Percentiles rank a stretch among this genome's conserved stretches.
Evolutionary conservation across 2,888 invertebrate genomes (phyloP).

Genomic region (Ctena decussata): DNA sequence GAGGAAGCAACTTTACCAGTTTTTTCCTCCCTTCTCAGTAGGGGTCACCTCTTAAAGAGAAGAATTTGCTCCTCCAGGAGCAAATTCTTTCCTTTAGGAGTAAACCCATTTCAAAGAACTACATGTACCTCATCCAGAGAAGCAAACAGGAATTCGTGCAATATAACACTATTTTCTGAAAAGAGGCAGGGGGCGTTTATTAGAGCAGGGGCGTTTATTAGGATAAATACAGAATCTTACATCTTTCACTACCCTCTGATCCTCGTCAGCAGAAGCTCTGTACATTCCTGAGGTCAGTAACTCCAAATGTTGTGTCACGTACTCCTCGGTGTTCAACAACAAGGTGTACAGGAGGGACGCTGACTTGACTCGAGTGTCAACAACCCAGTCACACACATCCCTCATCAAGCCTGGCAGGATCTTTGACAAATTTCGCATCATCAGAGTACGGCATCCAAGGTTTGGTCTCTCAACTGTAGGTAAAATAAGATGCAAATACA

Average conservation of each 20-base stretch:
- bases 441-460: constrained; percentile 94
- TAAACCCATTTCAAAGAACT: too few species aligned
- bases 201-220: too few species aligned
- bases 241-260: constrained; percentile 89
- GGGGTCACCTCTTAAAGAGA: too few species aligned
- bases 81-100: too few species aligned
- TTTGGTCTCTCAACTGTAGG: constrained; percentile 92
- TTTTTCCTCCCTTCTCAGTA: too few species aligned
- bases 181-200: too few species aligned
- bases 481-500: too few species aligned
- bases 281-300: constrained; percentile 89
- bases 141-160: too few species aligned
- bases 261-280: constrained; percentile 91
- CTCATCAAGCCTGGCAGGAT: constrained; percentile 91
- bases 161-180: too few species aligned
- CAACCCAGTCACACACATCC: constrained; percentile 94
- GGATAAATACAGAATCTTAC: constrained; percentile 77
- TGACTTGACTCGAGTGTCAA: constrained; percentile 91
- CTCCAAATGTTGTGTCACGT: constrained; percentile 90
- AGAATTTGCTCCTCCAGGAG: too few species aligned
- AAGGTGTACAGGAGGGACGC: constrained; percentile 92
- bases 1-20: too few species aligned
- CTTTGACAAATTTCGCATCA: constrained; percentile 91
- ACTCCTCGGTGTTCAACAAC: constrained; percentile 92
- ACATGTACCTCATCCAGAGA: too few species aligned